Conservation (phyloP, 64 coral and sea anemone genomes). For the Orbicella faveolata region DNA sequence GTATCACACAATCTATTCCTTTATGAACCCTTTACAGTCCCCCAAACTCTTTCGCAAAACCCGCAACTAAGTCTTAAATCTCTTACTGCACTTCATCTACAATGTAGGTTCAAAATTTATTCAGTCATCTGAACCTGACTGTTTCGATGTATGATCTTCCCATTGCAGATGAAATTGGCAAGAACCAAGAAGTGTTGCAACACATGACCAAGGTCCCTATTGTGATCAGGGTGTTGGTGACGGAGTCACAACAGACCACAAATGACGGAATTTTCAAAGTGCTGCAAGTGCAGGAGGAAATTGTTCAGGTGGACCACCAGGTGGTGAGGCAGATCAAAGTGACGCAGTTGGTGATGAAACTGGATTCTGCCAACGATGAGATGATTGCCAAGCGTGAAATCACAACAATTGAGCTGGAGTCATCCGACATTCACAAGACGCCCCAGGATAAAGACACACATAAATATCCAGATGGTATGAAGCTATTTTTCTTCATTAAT, state of each 20-base stretch:
- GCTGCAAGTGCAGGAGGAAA: conserved; percentile 40
- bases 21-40: too few relatives aligned
- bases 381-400: conserved; percentile 27
- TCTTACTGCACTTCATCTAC: too few relatives aligned
- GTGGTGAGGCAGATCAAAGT: conserved; percentile 35
- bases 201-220: conserved; percentile 44
- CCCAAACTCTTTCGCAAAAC: too few relatives aligned
- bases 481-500: not conserved
- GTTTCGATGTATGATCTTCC: too few relatives aligned
- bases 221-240: conserved; percentile 55
- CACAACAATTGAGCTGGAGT: conserved; percentile 6
- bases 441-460: not conserved
- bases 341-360: conserved; percentile 30
- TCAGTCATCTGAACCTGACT: too few relatives aligned
- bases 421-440: not conserved
- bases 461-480: conserved; percentile 11
- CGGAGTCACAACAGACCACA: not conserved
- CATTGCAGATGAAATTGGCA: conserved; percentile 48
- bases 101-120: too few relatives aligned
- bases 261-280: not conserved
- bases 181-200: conserved; percentile 18
- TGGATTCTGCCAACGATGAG: conserved; percentile 48
- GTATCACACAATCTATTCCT: too few relatives aligned
- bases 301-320: conserved; percentile 29
- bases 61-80: too few relatives aligned